Evolutionary conservation across 23 tunicate genomes (phyloP), one percentile per base, ranked within the genome.

Genomic region (Trididemnum clinides): DNA sequence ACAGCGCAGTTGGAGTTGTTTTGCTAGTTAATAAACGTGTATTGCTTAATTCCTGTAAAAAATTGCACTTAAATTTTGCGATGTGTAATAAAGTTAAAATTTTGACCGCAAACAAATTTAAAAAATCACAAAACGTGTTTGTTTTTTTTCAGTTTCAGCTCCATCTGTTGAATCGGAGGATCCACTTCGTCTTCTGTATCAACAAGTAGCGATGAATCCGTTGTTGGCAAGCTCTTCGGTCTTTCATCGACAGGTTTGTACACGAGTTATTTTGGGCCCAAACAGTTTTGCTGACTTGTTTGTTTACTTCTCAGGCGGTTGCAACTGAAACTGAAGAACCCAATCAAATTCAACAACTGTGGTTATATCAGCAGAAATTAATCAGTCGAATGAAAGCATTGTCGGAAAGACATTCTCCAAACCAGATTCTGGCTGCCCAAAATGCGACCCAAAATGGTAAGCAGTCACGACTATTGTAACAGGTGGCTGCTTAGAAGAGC

Each of bases 151-250:
- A 86, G 90, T 33, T 37, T 64, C 90, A 4, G 38, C 87, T 23
- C 65, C 86, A 1, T 39, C 87, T 2, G 84, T 38, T 63, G 49
- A 21, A 29, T 51, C 91, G 4, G 92, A 88, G 50, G 92, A 92
- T 10, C 92, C 88, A 37, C 84, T 92, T 5, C 89, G 97, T 0
- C 66, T 87, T 22, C 78, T 92, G 32, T 92, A 92, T 54, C 97
- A 92, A 64, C 97, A 92, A 63, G 34, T 92, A 1, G 83, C 85
- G 64, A 79, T 88, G 87, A 92, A 88, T 63, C 90, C 97, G 0
- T 85, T 92, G 50, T 31, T 92, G 28, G 58, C 87, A 34, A 72
- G 59, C 23, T 36, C 77, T 19, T 88, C 87, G 20, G 28, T 37
- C 18, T 38, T 38, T n/a, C 58, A 18, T 35, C 57, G 80, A 74